Evolutionary conservation across 2,888 invertebrate species (phyloP), one percentile per base, ranked within the genome.

Genomic region (Bedellia somnulentella): DNA sequence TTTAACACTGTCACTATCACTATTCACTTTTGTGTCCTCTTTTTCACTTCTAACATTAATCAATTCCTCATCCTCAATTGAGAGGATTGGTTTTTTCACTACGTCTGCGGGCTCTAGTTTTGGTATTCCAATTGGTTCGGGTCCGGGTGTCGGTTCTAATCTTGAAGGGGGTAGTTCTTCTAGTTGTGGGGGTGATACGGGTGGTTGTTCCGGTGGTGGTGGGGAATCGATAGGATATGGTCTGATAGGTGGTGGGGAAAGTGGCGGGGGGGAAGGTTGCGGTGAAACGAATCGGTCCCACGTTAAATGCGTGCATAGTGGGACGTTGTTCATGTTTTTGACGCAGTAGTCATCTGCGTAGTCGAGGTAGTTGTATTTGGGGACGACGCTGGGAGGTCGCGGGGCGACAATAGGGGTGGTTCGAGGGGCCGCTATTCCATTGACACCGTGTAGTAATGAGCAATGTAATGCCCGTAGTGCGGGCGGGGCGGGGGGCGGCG

Each of bases 391-490:
- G 35, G 61, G 40, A 3, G 50, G 43, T 2, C 73, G 49, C n/a
- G 64, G 79, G 49, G 61, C 61, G 60, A 52, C 61, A 37, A 44
- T 50, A 46, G 64, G 67, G 15, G 63, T 66, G 27, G 49, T 42
- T 12, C 59, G 40, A 1, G 67, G 70, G 2, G 73, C 73, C 12
- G 78, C 66, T 35, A 80, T 81, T 39, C 82, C 83, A 53, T 83
- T 84, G 28, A 84, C 61, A 36, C 82, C 81, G 29, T 80, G 73
- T 39, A 82, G 57, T 37, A 52, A 62, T 23, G 58, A 63, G 49
- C 80, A 61, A 51, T 82, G 82, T 32, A 82, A 57, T 32, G 75
- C 67, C 35, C 66, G 61, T 33, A 86, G 75, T 47, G 59, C 76
- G 41, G 44, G 59, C 57, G 55, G 80, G 63, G 45, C 68, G 63